Conservation (phyloP, 2,888 invertebrate genomes). For the Allacma fusca region DNA sequence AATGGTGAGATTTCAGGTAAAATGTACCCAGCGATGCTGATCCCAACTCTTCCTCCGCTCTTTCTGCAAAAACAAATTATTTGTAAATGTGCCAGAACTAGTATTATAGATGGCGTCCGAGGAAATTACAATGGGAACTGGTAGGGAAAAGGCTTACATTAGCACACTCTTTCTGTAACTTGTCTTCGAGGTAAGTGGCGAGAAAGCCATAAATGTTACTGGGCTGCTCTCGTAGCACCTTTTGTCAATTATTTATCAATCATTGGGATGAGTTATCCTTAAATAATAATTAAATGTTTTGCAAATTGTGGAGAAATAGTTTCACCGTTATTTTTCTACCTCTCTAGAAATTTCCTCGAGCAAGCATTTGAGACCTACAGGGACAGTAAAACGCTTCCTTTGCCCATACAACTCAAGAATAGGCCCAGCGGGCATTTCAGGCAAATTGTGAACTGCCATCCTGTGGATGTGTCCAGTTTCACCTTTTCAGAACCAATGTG, state of each 20-base stretch:
- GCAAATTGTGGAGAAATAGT: constrained; percentile 50
- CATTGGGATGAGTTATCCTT: background rate
- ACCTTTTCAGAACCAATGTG: no score
- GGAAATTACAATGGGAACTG: no score
- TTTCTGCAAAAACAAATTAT: background rate
- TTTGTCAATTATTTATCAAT: background rate
- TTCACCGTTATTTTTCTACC: no score
- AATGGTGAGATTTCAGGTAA: background rate
- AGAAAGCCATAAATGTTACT: constrained; percentile 56
- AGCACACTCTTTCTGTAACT: constrained; percentile 41
- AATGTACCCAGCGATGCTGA: constrained; percentile 44
- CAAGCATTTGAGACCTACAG: constrained; percentile 55
- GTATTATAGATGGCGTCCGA: no score
- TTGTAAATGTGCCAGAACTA: no score
- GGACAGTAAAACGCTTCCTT: constrained; percentile 58
- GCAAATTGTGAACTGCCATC: constrained; percentile 36
- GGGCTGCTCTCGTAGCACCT: constrained; percentile 56
- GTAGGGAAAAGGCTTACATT: background rate
- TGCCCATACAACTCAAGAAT: constrained; percentile 59
- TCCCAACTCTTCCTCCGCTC: constrained; percentile 48
- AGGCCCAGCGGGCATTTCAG: constrained; percentile 59
- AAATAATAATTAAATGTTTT: background rate
- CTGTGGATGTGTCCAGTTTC: no score
- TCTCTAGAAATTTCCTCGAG: constrained; percentile 59
- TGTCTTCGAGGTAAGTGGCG: constrained; percentile 50